Conservation (phyloP, 2,113 vertebrate genomes). For the Pseudolaguvia tuberculata region DNA sequence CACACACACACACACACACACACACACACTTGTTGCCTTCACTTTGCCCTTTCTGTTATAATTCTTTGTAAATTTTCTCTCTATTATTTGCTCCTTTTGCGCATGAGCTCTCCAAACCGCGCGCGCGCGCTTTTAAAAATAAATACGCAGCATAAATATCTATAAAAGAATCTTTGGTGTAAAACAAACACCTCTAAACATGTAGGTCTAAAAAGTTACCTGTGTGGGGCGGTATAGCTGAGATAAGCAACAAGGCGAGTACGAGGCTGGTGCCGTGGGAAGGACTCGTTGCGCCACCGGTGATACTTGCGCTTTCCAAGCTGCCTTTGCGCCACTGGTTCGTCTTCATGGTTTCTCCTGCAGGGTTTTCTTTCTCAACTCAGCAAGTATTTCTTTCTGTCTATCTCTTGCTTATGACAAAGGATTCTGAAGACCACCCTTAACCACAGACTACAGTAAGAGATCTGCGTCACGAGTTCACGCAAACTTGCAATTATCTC, state of each 20-base stretch:
- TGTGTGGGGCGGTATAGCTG: conserved; percentile 56
- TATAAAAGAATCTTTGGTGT: not conserved
- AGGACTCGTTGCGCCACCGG: conserved; percentile 49
- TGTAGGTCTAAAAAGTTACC: conserved; percentile 47
- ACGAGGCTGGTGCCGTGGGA: conserved; percentile 56
- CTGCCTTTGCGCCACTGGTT: conserved; percentile 50
- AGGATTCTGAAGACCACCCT: conserved; percentile 60
- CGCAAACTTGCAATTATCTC: conserved; percentile 2
- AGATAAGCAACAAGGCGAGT: conserved; percentile 60
- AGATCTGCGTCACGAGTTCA: conserved; percentile 57
- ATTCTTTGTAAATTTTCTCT: not conserved
- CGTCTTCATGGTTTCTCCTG: conserved; percentile 51
- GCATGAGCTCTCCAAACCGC: not conserved
- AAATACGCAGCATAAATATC: not conserved
- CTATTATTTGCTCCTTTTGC: not conserved
- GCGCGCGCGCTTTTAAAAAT: not conserved
- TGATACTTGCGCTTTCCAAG: conserved; percentile 29
- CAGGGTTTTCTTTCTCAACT: not conserved
- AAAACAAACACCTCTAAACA: not conserved
- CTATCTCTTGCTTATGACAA: conserved; percentile 37
- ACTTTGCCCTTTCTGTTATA: not conserved
- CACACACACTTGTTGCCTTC: not conserved
- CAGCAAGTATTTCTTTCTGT: conserved; percentile 44
- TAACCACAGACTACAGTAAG: conserved; percentile 16
- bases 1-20: not conserved